Evolutionary conservation across 2,888 invertebrate species (phyloP).

Genomic region (Thereva unica): DNA sequence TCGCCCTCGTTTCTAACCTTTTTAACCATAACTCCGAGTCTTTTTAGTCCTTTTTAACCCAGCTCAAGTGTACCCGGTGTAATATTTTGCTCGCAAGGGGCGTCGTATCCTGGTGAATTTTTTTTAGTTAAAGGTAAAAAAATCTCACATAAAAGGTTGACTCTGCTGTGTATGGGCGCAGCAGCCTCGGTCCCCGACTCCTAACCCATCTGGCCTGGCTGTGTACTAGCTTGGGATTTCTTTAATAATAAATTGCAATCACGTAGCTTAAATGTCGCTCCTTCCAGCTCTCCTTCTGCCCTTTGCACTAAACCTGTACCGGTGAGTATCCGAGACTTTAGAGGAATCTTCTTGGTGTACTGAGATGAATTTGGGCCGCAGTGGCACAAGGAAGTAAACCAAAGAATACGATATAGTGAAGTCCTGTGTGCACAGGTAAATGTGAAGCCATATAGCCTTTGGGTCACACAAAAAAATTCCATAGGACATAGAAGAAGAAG

Average conservation of each 20-base stretch:
- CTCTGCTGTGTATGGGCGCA: slow-evolving; percentile 18
- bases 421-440: slow-evolving; percentile 32
- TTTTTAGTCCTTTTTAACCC: background rate
- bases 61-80: too few species aligned
- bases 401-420: slow-evolving; percentile 19
- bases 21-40: background rate
- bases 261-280: slow-evolving; percentile 32
- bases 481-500: slow-evolving; percentile 6
- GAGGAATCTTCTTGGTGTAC: background rate
- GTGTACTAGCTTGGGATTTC: slow-evolving; percentile 26
- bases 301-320: slow-evolving; percentile 6
- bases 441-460: slow-evolving; percentile 17
- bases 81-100: slow-evolving; percentile 8
- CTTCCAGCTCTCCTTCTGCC: background rate
- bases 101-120: slow-evolving; percentile 24
- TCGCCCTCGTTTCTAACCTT: slow-evolving; percentile 7
- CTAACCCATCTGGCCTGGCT: slow-evolving; percentile 22
- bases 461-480: slow-evolving; percentile 18
- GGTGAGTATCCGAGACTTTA: slow-evolving; percentile 1
- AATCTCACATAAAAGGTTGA: slow-evolving; percentile 16
- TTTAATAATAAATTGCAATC: slow-evolving; percentile 36
- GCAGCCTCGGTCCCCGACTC: slow-evolving; percentile 10
- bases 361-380: slow-evolving; percentile 9
- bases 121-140: slow-evolving; percentile 18
- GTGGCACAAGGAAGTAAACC: slow-evolving; percentile 1